Base-by-base conservation (phyloP, 2,888 invertebrate species). In the Invenusta paracnida region DNA sequence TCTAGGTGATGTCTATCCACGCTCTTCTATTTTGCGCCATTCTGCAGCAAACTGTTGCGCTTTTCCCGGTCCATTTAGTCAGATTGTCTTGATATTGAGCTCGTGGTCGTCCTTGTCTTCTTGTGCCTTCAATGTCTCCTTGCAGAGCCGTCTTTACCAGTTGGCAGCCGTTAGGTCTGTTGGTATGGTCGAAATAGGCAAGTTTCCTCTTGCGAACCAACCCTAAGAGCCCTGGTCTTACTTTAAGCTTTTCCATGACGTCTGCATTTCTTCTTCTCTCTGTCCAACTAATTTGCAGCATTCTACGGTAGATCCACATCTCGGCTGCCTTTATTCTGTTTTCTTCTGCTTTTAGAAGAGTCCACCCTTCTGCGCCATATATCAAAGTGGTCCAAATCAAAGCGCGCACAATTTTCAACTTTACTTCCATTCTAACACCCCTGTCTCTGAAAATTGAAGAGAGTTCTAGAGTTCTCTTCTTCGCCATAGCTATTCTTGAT, bases 251-350 rank as follows among this genome's bases (percentile, higher is more conserved):
- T 17, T 48, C 48, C 48, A 48, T 48, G 48, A 48, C 17, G 48
- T 48, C 5, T 48, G 48, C 48, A 48, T 48, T 48, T 48, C 48
- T 48, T 48, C 48, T 5, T 48, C 5, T 48, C 79, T 23, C 79
- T 79, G 79, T 79, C 79, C 79, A 79, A 79, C 79, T 79, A n/a
- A 79, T 79, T 23, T 27, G 23, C 79, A 79, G 23, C 79, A 79
- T 79, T 79, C 5, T 79, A 79, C 79, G 79, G n/a, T 25, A 27
- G 79, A 79, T 23, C 79, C 79, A 79, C n/a, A 79, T 79, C 2
- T 79, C 79, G 28, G 79, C 79, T 25, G 79, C 79, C 79, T 11
- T 27, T 2, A 79, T 79, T 27, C 79, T 27, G 79, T n/a, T 79
- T 79, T 79, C n/a, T 79, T 27, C 79, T 27, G 79, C 79, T 79